Evolutionary conservation across 2,113 vertebrate species (phyloP).

Genomic region (Erythrocercus mccallii): DNA sequence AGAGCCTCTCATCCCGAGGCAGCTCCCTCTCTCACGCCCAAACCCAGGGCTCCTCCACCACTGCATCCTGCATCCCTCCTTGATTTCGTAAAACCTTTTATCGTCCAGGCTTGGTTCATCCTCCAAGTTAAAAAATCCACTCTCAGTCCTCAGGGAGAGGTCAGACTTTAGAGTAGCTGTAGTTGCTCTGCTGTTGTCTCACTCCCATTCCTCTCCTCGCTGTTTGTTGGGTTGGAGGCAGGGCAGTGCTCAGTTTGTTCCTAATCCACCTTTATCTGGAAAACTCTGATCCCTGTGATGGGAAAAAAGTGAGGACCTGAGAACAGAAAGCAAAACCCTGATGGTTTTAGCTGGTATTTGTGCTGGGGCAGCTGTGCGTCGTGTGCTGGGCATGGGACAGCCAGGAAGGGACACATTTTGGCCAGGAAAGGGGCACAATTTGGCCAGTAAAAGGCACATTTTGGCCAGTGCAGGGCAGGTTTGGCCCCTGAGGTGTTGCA

Average conservation of each 20-base stretch:
- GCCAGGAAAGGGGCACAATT: not conserved
- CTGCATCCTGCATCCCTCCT: not conserved
- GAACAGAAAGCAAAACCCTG: not conserved
- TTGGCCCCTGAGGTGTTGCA: not conserved
- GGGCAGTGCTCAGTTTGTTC: not conserved
- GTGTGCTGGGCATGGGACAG: not conserved
- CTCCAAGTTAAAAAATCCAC: not conserved
- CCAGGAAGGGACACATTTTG: accelerated
- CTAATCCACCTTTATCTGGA: not conserved
- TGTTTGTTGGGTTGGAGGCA: not conserved
- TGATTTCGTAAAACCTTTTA: not conserved
- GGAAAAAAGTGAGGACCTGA: not conserved
- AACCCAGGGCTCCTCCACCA: not conserved
- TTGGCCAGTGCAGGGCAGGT: not conserved
- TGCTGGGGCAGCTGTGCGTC: not conserved
- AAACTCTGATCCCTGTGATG: accelerated
- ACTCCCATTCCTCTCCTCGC: not conserved
- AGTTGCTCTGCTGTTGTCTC: not conserved
- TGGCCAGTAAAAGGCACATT: not conserved
- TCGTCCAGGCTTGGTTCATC: accelerated
- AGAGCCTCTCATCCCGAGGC: not conserved
- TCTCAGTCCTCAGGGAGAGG: not conserved
- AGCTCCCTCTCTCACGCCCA: not conserved
- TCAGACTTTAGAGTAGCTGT: not conserved
- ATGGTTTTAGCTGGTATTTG: accelerated